Evolutionary conservation across 2,888 invertebrate genomes (phyloP).

Genomic region (Acronicta aceris): DNA sequence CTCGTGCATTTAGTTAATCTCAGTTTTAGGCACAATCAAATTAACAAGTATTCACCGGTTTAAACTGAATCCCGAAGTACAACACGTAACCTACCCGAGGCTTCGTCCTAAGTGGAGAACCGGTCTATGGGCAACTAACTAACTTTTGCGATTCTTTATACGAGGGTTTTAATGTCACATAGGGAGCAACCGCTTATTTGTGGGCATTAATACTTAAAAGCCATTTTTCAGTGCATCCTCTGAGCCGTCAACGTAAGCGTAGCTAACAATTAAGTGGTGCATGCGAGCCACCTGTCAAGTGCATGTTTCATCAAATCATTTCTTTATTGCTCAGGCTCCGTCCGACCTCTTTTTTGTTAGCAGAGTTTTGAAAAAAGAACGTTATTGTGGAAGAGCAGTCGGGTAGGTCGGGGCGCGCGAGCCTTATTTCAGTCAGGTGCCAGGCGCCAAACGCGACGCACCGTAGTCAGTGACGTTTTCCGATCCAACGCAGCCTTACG

Average conservation of each 20-base stretch:
- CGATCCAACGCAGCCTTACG: slow-evolving; percentile 72
- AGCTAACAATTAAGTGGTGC: slow-evolving; percentile 83
- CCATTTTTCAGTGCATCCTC: slow-evolving; percentile 83
- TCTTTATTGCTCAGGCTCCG: slow-evolving; percentile 86
- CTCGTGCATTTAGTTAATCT: slow-evolving; percentile 54
- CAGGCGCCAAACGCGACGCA: slow-evolving; percentile 84
- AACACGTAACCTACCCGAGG: slow-evolving; percentile 10
- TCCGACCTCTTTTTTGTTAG: slow-evolving; percentile 82
- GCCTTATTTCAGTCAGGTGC: slow-evolving; percentile 87
- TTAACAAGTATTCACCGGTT: slow-evolving; percentile 15
- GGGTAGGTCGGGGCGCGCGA: slow-evolving; percentile 88
- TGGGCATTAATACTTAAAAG: slow-evolving; percentile 83
- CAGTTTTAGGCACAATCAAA: slow-evolving; percentile 45
- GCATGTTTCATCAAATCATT: slow-evolving; percentile 88
- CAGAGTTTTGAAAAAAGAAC: slow-evolving; percentile 82
- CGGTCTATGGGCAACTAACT: slow-evolving; percentile 66
- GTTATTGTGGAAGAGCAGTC: slow-evolving; percentile 80
- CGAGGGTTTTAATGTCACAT: slow-evolving; percentile 78
- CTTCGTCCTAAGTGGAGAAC: slow-evolving; percentile 40
- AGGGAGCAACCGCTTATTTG: slow-evolving; percentile 82
- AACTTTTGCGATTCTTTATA: slow-evolving; percentile 69
- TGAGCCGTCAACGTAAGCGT: slow-evolving; percentile 73
- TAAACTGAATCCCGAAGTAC: slow-evolving; percentile 12
- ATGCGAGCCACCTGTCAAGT: slow-evolving; percentile 86
- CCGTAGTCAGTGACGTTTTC: slow-evolving; percentile 64